Evolutionary conservation across 2,888 invertebrate genomes (phyloP).

Genomic region (Eurytoma californica): DNA sequence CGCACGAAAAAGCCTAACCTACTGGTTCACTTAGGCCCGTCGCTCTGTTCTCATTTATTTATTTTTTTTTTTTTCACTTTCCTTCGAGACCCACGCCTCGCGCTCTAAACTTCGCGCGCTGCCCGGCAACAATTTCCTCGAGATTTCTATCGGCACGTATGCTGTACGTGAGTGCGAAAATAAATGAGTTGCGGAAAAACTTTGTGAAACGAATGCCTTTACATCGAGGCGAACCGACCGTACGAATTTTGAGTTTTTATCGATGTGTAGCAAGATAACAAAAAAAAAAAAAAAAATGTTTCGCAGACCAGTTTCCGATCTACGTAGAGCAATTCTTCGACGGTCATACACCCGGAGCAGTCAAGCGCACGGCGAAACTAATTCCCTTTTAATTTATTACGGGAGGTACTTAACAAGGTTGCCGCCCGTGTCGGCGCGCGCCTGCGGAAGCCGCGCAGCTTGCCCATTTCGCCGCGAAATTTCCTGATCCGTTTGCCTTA

Average conservation of each 20-base stretch:
- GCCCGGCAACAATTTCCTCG: no score
- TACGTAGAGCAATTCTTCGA: no score
- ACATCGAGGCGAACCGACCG: no score
- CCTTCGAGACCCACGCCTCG: background rate
- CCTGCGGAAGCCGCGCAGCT: background rate
- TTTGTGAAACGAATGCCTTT: no score
- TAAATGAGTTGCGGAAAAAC: no score
- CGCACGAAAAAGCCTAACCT: conserved; percentile 36
- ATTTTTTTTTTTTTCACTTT: background rate
- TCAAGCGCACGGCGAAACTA: conserved; percentile 14
- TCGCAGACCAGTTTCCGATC: no score
- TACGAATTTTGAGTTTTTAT: no score
- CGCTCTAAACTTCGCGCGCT: background rate
- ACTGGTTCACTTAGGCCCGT: conserved; percentile 31
- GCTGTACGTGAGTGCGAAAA: no score
- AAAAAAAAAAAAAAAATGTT: no score
- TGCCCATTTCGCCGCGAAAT: background rate
- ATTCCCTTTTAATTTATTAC: conserved; percentile 20
- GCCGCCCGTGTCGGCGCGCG: background rate
- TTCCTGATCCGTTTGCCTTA: conserved; percentile 7
- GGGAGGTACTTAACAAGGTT: background rate
- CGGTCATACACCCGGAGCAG: background rate
- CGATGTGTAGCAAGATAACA: no score
- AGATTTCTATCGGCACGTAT: no score
- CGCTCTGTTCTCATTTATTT: background rate